Base-by-base conservation (phyloP, 2,888 invertebrate species). In the Drosophila nr. fundita region DNA sequence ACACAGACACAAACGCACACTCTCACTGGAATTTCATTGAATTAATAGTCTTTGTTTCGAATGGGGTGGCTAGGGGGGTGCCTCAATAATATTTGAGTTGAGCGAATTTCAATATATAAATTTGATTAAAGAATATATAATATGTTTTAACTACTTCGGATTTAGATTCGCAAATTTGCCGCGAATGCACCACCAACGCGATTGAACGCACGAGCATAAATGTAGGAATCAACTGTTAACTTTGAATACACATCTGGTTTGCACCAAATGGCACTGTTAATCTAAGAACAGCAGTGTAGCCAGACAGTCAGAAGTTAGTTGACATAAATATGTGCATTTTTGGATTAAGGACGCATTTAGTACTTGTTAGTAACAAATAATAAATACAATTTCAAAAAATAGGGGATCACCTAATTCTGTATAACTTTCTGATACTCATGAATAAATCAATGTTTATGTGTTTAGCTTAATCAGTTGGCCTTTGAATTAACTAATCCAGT, bases 211-310 rank as follows among this genome's bases (percentile, higher is more conserved):
- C 73, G 64, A 68, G 68, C 68, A 62, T 50, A 45, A 82, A 82
- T 82, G 79, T 53, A 64, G 29, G 10, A 30, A 32, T 4, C 11
- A 52, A 40, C 45, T 68, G 57, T 65, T 66, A 63, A 54, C n/a
- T 42, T 45, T 27, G 36, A 24, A 53, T 32, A 27, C 27, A n/a
- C 32, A 50, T 66, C 48, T 50, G 50, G 24, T 64, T 57, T 66
- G 74, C 77, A 78, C 77, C 48, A 75, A 71, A 78, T 78, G 77
- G 78, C 52, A 57, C 80, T 79, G 78, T 61, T 61, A 76, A 30
- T 7, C 27, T 7, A 38, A 40, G 11, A 48, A 34, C n/a, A 29
- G 27, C 34, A n/a, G 53, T 0, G 52, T 64, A 24, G 40, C 78
- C 78, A 78, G 75, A 78, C 36, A n/a, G 49, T 61, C 32, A 13